phyloP scores from a whole-genome alignment of 2,888 invertebrate species.

The Notocelia uddmanniana region DNA sequence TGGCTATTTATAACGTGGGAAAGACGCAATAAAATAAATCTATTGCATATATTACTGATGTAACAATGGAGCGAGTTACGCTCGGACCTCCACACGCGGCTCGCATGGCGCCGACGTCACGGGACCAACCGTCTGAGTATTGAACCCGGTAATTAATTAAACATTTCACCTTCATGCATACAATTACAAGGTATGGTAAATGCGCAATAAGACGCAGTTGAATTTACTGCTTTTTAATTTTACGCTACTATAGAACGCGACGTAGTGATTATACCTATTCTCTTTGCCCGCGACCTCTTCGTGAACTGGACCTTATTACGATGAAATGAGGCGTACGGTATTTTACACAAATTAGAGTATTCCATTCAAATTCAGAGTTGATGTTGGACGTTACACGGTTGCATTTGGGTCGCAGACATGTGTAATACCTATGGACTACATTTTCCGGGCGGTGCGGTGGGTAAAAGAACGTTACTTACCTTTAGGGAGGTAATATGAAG shows the following conservation, averaged over 20 bases:
- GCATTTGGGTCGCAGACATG: too few relatives aligned
- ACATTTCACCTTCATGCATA: constrained; percentile 64
- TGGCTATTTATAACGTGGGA: constrained; percentile 25
- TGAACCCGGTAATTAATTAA: constrained; percentile 67
- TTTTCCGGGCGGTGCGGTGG: background rate
- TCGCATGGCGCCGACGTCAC: constrained; percentile 47
- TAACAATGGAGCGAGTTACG: constrained; percentile 14
- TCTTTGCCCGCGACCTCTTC: constrained; percentile 19
- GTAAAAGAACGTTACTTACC: too few relatives aligned
- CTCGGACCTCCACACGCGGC: constrained; percentile 50
- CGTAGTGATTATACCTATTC: background rate
- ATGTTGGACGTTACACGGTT: background rate
- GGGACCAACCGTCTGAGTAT: constrained; percentile 70
- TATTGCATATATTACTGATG: constrained; percentile 38
- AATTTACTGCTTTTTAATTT: constrained; percentile 15
- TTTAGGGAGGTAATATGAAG: too few relatives aligned
- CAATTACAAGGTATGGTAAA: constrained; percentile 50
- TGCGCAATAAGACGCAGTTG: constrained; percentile 49
- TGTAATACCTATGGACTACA: background rate
- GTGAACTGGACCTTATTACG: constrained; percentile 20
- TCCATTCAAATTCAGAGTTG: background rate
- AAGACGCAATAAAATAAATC: constrained; percentile 38
- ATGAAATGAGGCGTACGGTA: constrained; percentile 11
- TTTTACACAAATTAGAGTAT: constrained; percentile 19
- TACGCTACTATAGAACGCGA: constrained; percentile 32